A percentile compares a stretch with the other conserved stretches of the same genome.
These are phyloP conservation scores for Allophyes oxyacanthae DNA, from an alignment of 2,888 invertebrate species.

Conservation along the genomic window DNA sequence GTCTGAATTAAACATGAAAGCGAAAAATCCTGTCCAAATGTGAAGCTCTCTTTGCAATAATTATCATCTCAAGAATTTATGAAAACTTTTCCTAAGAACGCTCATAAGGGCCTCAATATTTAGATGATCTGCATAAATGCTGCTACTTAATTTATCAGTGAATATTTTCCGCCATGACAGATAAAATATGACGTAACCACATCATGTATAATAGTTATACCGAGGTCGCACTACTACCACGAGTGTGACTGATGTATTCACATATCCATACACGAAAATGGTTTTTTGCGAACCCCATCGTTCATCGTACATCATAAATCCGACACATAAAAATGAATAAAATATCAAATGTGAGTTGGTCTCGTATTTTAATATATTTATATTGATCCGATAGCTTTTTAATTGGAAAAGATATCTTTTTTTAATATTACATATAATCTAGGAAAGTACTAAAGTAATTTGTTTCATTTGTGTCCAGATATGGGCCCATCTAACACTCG, in stretches of 20 bases:
- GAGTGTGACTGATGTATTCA: constrained; percentile 47
- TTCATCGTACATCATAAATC: constrained; percentile 41
- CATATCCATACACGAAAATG: constrained; percentile 38
- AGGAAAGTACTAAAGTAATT: too few species aligned
- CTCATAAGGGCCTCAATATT: too few species aligned
- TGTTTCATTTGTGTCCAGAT: too few species aligned
- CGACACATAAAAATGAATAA: constrained; percentile 34
- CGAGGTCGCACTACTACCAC: constrained; percentile 16
- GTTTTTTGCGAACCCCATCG: constrained; percentile 43
- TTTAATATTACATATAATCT: too few species aligned
- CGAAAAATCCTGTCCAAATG: too few species aligned
- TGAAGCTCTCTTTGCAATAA: too few species aligned
- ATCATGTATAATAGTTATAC: constrained; percentile 35
- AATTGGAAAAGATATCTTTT: constrained; percentile 26
- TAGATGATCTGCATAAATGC: too few species aligned
- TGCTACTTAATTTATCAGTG: constrained; percentile 6
- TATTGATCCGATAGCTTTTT: constrained; percentile 34
- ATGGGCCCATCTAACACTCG: too few species aligned
- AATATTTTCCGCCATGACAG: constrained; percentile 6
- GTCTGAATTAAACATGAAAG: too few species aligned
- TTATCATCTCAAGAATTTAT: too few species aligned
- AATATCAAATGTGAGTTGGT: constrained; percentile 21
- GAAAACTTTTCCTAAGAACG: too few species aligned
- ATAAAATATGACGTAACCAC: constrained; percentile 38
- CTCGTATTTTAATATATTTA: constrained; percentile 21